These are phyloP conservation scores for Lottia scabra DNA, from an alignment of 2,888 invertebrate species.

Conservation along the genomic window DNA sequence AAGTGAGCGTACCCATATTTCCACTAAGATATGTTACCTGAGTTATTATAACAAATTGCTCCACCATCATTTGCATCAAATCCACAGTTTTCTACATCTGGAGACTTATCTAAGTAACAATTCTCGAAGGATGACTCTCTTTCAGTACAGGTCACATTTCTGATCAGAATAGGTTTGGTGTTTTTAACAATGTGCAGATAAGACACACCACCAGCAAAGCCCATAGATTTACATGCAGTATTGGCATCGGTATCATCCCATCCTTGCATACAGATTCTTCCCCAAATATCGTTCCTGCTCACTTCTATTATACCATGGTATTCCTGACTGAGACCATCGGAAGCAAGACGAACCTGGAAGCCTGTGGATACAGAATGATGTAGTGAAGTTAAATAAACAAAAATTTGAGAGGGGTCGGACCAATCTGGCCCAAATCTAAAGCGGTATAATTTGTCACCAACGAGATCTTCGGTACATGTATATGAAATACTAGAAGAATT, in stretches of 20 bases:
- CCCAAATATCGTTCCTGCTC: slow-evolving; percentile 78
- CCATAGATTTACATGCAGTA: slow-evolving; percentile 69
- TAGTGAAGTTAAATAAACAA: background rate
- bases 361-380: slow-evolving; percentile 25
- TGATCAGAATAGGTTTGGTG: slow-evolving; percentile 49
- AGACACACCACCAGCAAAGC: slow-evolving; percentile 52
- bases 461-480: too few relatives aligned
- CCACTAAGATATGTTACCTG: slow-evolving; percentile 30
- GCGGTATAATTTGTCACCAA: too few relatives aligned
- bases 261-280: slow-evolving; percentile 80
- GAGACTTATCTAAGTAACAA: slow-evolving; percentile 38
- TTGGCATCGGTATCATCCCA: slow-evolving; percentile 79
- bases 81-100: slow-evolving; percentile 42
- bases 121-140: slow-evolving; percentile 34
- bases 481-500: too few relatives aligned
- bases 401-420: too few relatives aligned
- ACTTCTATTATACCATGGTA: slow-evolving; percentile 74
- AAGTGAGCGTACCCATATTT: background rate
- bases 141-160: slow-evolving; percentile 44
- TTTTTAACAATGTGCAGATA: slow-evolving; percentile 60
- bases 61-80: slow-evolving; percentile 54
- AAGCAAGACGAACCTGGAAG: slow-evolving; percentile 37
- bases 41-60: slow-evolving; percentile 48
- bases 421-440: background rate
- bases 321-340: slow-evolving; percentile 41